phyloP scores from a whole-genome alignment of 2,797 vertebrate species.

The Masticophis lateralis region DNA sequence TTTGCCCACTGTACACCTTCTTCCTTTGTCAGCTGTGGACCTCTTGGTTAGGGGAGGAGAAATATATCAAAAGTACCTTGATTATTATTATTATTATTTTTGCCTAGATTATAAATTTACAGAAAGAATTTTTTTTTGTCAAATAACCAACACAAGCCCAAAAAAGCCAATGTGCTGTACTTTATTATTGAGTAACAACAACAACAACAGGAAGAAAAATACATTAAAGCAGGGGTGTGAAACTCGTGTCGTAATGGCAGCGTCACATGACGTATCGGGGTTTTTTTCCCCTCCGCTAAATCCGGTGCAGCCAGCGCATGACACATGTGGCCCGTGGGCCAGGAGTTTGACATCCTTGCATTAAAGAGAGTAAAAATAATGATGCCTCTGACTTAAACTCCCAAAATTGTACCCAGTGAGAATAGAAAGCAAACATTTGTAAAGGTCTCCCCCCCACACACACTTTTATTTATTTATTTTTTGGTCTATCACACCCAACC shows the following conservation, averaged over 20 bases:
- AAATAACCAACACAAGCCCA: not conserved
- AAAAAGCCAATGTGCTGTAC: not conserved
- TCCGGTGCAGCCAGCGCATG: too few relatives aligned
- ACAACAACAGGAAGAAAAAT: not conserved
- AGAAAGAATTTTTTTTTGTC: not conserved
- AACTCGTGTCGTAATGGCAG: too few relatives aligned
- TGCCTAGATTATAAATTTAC: constrained; percentile 16
- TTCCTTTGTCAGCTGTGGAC: constrained; percentile 32
- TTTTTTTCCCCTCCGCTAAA: too few relatives aligned
- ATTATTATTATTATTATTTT: not conserved
- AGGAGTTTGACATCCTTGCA: not conserved
- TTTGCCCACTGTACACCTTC: constrained; percentile 57
- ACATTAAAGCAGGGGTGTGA: too few relatives aligned
- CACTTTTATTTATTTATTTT: not conserved
- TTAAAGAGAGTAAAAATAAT: not conserved
- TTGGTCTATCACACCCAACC: not conserved
- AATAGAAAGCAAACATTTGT: not conserved
- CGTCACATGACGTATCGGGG: accelerated
- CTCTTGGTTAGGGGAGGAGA: not conserved
- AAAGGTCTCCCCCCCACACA: not conserved
- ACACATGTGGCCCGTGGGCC: accelerated
- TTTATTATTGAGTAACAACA: not conserved
- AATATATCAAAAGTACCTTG: constrained; percentile 21
- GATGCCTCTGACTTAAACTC: not conserved
- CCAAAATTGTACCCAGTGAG: not conserved